Base-by-base conservation (phyloP, 2,797 vertebrate genomes). In the Thaleichthys pacificus region DNA sequence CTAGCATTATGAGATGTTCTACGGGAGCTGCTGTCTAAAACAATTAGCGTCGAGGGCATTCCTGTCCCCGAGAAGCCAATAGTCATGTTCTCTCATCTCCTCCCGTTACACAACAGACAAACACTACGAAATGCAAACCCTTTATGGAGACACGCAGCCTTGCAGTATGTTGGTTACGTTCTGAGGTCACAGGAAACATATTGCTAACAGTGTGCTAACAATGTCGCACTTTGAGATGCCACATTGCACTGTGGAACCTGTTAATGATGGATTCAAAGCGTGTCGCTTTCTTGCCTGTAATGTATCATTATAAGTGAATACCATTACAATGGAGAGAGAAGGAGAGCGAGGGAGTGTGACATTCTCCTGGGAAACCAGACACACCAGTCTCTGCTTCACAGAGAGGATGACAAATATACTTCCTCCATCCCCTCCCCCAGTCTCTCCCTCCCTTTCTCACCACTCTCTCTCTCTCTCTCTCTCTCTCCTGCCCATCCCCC, bases 401-500 rank as follows among this genome's bases (percentile, higher is more conserved):
- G 35, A 63, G 79, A 71, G 57, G 68, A 15, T 5, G 28, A n/a
- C 15, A 63, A 66, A 62, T 22, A 32, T 60, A 73, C 72, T 69
- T 71, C 73, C 74, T 68, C 28, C 21, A 66, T 61, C 61, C 63
- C 61, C 57, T 73, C 38, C 64, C 73, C 71, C 57, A 73, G 69
- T 87, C 80, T 80, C 66, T 12, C n/a, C 32, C 12, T 73, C 77
- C 79, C 54, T 1, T 35, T 35, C 32, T 35, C 5, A 35, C 32
- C 79, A 84, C 87, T 85, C 61, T 54, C 61, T 49, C 57, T 56
- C 30, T 21, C 3, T 24, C 28, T 61, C 47, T 65, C 28, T 73
- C 21, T 38, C 57, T 56, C 30, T 21, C 3, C 66, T 9, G 54
- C 56, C 84, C 28, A 68, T 69, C 61, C 56, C 60, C 60, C 60